Conservation (phyloP, 2,888 invertebrate genomes). For the Cordylochernes scorpioides region DNA sequence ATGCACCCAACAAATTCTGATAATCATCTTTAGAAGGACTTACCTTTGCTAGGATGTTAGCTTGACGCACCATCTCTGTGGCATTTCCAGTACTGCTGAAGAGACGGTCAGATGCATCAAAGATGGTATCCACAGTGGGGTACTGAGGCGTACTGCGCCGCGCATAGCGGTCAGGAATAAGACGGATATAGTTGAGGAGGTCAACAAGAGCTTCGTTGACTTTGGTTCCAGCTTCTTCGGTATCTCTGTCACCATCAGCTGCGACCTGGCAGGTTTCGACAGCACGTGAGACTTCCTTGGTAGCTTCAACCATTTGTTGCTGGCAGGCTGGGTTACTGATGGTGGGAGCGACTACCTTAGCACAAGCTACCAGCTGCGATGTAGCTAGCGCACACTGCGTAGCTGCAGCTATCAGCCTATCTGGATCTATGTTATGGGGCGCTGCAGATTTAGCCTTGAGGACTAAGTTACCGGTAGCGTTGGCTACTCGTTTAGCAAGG, state of each 20-base stretch:
- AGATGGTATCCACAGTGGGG: conserved; percentile 61
- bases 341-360: conserved; percentile 47
- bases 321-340: conserved; percentile 34
- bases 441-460: conserved; percentile 89
- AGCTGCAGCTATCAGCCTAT: conserved; percentile 71
- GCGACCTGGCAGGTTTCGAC: conserved; percentile 53
- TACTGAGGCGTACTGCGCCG: conserved; percentile 32
- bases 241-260: too few species aligned
- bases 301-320: conserved; percentile 69
- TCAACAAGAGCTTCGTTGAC: conserved; percentile 68
- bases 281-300: conserved; percentile 67
- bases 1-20: too few species aligned
- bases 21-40: neutral
- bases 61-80: conserved; percentile 79
- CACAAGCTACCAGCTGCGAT: conserved; percentile 85
- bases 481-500: conserved; percentile 86
- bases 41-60: conserved; percentile 53
- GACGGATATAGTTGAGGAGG: conserved; percentile 52
- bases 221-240: conserved; percentile 54
- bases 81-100: conserved; percentile 59
- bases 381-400: conserved; percentile 90
- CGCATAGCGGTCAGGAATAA: conserved; percentile 16
- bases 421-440: conserved; percentile 50
- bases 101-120: conserved; percentile 63
- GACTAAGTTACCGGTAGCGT: conserved; percentile 84